Evolutionary conservation across 1,140 invertebrate genomes (phyloP).

Genomic region (Xylocopa sonorina): DNA sequence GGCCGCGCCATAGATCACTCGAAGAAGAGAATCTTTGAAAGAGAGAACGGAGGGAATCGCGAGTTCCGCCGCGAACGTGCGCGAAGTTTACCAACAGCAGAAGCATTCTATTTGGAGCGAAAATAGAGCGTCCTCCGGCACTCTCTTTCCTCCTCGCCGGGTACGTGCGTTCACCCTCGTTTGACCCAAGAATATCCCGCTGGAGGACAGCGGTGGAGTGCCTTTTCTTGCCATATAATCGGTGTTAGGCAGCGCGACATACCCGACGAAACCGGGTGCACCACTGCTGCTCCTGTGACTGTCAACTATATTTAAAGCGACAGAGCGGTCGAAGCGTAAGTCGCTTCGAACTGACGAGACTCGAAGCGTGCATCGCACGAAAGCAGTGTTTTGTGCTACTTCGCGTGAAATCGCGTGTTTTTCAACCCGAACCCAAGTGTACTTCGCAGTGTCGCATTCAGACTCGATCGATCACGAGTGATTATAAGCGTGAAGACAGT

Average conservation of each 20-base stretch:
- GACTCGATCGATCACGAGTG: no score
- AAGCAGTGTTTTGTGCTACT: no score
- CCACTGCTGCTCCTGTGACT: not conserved
- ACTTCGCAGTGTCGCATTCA: no score
- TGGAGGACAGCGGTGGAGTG: slow-evolving; percentile 57
- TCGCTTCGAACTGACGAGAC: not conserved
- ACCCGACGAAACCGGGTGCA: not conserved
- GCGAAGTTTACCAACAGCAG: slow-evolving; percentile 66
- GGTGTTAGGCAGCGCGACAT: not conserved
- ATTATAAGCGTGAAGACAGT: not conserved
- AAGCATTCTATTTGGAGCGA: slow-evolving; percentile 64
- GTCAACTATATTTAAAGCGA: slow-evolving; percentile 7
- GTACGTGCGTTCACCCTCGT: slow-evolving; percentile 74
- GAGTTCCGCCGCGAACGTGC: slow-evolving; percentile 19
- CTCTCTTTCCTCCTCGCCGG: slow-evolving; percentile 24
- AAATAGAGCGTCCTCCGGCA: slow-evolving; percentile 59
- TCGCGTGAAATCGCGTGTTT: not conserved
- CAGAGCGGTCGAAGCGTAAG: not conserved
- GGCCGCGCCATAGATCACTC: not conserved
- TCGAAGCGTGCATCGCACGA: not conserved
- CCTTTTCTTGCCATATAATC: slow-evolving; percentile 33
- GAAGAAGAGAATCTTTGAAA: not conserved
- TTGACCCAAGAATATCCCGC: slow-evolving; percentile 68
- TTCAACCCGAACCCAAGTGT: no score
- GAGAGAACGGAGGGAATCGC: not conserved